Conservation (phyloP, 35 echinoderm and acorn worm genomes). For the Eucidaris tribuloides region DNA sequence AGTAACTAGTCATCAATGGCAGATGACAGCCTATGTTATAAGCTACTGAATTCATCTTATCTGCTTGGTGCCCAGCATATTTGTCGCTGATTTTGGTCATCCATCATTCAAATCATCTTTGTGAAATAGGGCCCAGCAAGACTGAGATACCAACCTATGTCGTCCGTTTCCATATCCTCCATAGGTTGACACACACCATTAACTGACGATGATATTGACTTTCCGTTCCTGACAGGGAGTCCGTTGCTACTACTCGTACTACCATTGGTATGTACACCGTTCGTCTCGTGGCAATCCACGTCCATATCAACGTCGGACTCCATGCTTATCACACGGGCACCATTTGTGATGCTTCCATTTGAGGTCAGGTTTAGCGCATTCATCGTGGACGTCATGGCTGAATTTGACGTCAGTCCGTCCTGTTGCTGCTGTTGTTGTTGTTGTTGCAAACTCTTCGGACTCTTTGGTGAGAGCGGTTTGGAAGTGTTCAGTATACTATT, state of each 20-base stretch:
- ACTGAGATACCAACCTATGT: slow-evolving; percentile 72
- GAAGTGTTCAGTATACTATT: slow-evolving; percentile 50
- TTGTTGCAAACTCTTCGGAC: slow-evolving; percentile 59
- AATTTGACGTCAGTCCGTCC: slow-evolving; percentile 13
- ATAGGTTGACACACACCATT: slow-evolving; percentile 74
- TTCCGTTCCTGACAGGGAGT: slow-evolving; percentile 33
- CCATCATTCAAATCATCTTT: no score
- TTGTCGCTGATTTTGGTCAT: no score
- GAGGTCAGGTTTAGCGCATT: slow-evolving; percentile 72
- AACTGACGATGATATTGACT: slow-evolving; percentile 39
- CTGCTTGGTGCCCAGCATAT: no score
- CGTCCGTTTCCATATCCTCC: slow-evolving; percentile 95
- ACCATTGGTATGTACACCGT: slow-evolving; percentile 31
- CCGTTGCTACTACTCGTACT: slow-evolving; percentile 42
- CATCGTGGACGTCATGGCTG: slow-evolving; percentile 61
- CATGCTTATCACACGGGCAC: slow-evolving; percentile 28
- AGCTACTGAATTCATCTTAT: no score
- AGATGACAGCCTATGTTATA: no score
- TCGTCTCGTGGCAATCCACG: slow-evolving; percentile 36
- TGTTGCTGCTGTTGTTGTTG: slow-evolving; percentile 42
- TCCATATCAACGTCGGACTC: slow-evolving; percentile 63
- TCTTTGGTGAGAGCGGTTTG: slow-evolving; percentile 64
- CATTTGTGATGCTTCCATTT: slow-evolving; percentile 87
- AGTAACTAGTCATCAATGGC: no score
- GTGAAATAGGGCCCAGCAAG: neutral